phyloP scores from a whole-genome alignment of 2,797 vertebrate species.

The Hippocampus kuda region DNA sequence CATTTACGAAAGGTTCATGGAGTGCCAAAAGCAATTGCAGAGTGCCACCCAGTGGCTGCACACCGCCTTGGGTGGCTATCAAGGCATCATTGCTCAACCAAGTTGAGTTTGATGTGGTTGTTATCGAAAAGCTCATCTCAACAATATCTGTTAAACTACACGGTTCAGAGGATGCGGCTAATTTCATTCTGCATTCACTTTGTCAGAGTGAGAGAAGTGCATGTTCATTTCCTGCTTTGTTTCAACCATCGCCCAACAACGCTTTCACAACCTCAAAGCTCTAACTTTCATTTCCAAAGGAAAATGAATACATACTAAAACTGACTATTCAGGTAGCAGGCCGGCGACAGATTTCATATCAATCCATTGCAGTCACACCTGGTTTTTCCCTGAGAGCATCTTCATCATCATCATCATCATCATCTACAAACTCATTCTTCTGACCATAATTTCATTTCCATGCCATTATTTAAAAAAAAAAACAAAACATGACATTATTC shows the following conservation, averaged over 20 bases:
- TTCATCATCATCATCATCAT: neutral
- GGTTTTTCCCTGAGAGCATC: neutral
- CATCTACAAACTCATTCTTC: neutral
- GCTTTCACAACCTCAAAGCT: neutral
- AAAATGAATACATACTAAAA: neutral
- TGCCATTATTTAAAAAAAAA: too few species aligned
- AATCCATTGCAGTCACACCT: neutral
- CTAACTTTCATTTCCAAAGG: neutral
- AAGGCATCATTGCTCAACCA: neutral
- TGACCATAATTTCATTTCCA: too few species aligned
- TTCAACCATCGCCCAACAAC: neutral
- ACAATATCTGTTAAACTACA: neutral
- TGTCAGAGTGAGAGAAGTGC: neutral
- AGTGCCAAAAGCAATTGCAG: constrained; percentile 14
- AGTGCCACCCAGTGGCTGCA: constrained; percentile 54
- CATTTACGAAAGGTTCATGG: neutral
- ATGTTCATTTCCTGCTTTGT: neutral
- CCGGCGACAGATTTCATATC: neutral
- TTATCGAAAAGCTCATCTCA: neutral
- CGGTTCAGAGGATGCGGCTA: neutral
- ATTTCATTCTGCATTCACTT: neutral
- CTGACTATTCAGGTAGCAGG: neutral
- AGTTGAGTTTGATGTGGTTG: neutral
- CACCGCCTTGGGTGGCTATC: neutral
- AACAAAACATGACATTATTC: too few species aligned